A percentile compares a stretch with the other conserved stretches of the same genome.
Evolutionary conservation across 2,113 vertebrate species (phyloP).

Genomic region (Chaetodon trifascialis): DNA sequence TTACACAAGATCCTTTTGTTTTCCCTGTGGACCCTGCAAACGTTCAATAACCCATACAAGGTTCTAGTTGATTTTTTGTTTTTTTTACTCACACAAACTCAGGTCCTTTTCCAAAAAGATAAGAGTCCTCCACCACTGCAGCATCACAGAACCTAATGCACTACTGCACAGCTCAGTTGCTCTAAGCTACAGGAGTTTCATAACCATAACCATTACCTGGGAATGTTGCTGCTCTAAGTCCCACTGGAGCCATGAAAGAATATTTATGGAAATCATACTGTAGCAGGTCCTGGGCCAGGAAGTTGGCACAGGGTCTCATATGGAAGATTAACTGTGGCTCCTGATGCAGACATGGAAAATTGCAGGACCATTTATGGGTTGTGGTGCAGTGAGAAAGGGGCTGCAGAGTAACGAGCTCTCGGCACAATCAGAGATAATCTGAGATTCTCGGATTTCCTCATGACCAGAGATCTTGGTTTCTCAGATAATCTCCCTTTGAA

Average conservation of each 20-base stretch:
- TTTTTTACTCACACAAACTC: background rate
- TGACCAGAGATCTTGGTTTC: background rate
- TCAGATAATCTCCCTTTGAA: slow-evolving; percentile 21
- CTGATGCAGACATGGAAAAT: slow-evolving; percentile 51
- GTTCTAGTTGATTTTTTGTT: background rate
- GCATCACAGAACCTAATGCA: background rate
- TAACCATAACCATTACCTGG: slow-evolving; percentile 25
- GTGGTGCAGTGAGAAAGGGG: slow-evolving; percentile 17
- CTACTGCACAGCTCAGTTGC: background rate
- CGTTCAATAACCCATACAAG: background rate
- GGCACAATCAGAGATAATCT: slow-evolving; percentile 30
- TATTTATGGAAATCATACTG: slow-evolving; percentile 50
- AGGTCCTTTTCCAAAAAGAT: background rate
- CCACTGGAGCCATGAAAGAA: slow-evolving; percentile 25
- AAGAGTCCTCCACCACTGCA: background rate
- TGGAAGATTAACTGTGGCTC: slow-evolving; percentile 55
- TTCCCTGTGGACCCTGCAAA: background rate
- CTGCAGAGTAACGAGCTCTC: background rate
- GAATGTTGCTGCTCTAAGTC: slow-evolving; percentile 46
- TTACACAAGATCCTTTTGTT: background rate
- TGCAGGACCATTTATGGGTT: slow-evolving; percentile 62
- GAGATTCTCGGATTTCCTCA: slow-evolving; percentile 41
- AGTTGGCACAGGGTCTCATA: slow-evolving; percentile 16
- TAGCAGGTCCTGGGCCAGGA: slow-evolving; percentile 30
- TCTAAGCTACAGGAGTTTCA: background rate